phyloP scores from a whole-genome alignment of 2,797 vertebrate species.

The Emydoidea blandingii region DNA sequence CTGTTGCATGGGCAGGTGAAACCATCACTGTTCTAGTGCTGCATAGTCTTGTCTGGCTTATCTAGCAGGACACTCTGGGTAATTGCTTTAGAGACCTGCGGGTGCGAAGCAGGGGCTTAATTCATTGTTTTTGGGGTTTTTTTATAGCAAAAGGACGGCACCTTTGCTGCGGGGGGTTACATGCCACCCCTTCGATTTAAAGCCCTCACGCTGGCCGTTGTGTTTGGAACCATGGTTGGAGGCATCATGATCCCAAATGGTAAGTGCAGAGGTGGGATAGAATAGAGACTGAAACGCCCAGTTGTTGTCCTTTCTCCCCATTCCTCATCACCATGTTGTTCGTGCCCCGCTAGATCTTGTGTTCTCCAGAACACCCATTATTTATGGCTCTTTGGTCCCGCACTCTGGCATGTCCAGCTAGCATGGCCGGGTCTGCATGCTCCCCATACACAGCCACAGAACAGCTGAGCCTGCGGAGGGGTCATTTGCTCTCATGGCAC shows the following conservation, averaged over 20 bases:
- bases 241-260: slow-evolving; percentile 98
- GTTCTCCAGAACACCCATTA: too few relatives aligned
- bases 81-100: rapidly evolving
- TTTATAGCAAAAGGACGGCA: slow-evolving; percentile 95
- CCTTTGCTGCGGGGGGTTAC: slow-evolving; percentile 95
- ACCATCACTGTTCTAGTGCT: rapidly evolving
- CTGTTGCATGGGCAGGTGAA: rapidly evolving
- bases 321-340: neutral
- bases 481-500: neutral
- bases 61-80: neutral
- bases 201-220: slow-evolving; percentile 92
- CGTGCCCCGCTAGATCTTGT: too few relatives aligned
- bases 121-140: neutral
- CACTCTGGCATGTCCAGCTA: neutral
- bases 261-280: slow-evolving; percentile 71
- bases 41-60: rapidly evolving
- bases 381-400: neutral
- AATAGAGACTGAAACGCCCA: neutral
- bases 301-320: neutral
- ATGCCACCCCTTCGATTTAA: slow-evolving; percentile 99
- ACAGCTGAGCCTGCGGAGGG: neutral
- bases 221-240: slow-evolving; percentile 97
- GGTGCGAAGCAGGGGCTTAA: rapidly evolving
- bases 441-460: neutral
- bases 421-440: neutral